Evolutionary conservation across 1,140 invertebrate genomes (phyloP).

Genomic region (Lepidotrigona ventralis): DNA sequence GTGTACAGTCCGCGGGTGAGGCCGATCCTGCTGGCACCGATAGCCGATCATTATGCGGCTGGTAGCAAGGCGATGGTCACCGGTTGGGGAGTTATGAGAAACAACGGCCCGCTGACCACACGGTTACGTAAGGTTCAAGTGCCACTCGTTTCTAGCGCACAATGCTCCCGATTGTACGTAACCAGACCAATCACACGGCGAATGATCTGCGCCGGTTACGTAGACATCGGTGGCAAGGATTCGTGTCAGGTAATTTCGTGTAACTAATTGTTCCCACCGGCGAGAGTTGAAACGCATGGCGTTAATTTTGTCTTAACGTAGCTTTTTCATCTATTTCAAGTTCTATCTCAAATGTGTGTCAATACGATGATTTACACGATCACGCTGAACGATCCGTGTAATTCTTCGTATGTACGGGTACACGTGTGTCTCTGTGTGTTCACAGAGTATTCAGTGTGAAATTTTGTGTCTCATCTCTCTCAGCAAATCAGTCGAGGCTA

Average conservation of each 20-base stretch:
- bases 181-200: slow-evolving; percentile 58
- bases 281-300: not conserved
- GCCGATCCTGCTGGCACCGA: slow-evolving; percentile 64
- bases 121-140: slow-evolving; percentile 68
- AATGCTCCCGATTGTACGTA: slow-evolving; percentile 63
- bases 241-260: slow-evolving; percentile 64
- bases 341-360: too few species aligned
- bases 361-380: too few species aligned
- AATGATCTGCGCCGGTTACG: slow-evolving; percentile 77
- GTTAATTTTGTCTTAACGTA: not conserved
- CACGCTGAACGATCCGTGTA: too few species aligned
- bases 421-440: too few species aligned
- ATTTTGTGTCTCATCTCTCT: too few species aligned
- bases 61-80: slow-evolving; percentile 67
- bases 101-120: slow-evolving; percentile 31
- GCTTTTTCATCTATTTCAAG: too few species aligned
- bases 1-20: slow-evolving; percentile 56
- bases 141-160: slow-evolving; percentile 63
- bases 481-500: too few species aligned
- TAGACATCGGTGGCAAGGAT: slow-evolving; percentile 72
- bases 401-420: too few species aligned
- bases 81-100: slow-evolving; percentile 72
- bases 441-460: too few species aligned
- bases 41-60: slow-evolving; percentile 54
- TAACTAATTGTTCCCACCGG: not conserved